Evolutionary conservation across 2,113 vertebrate species (phyloP), one percentile per base, ranked within the genome.

Genomic region (Scopus umbretta): DNA sequence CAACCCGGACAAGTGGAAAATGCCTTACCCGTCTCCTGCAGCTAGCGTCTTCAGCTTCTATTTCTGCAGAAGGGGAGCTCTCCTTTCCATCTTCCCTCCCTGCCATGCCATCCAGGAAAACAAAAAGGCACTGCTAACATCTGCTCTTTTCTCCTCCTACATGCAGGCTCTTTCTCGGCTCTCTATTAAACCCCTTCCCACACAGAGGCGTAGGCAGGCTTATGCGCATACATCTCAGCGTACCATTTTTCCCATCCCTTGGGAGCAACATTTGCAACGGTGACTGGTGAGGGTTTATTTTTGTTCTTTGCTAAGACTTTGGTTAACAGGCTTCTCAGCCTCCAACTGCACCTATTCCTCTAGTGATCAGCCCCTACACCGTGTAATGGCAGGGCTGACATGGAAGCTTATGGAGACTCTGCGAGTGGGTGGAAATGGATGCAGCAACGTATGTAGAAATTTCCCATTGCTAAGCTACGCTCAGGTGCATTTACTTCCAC

Each of bases 131-230:
- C 94, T 29, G 94, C 88, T 81, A 78, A 92, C 95, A 96, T 96
- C 94, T 95, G 96, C 88, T 95, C 94, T 88, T 80, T 88, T 94
- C 96, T 92, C 95, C 86, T 94, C 97, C 97, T 50, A 93, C 95
- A 0, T 1, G 7, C 65, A 45, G 90, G 86, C 83, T 96, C 94
- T 47, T 92, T 96, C 94, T 93, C 56, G 4, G 80, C 82, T 93
- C 96, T 82, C 92, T 63, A 89, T 94, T 95, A 96, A 94, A 87
- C 75, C 91, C 56, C 91, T 92, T 96, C 97, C 97, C 95, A 96
- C 97, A 0, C 96, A 61, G 25, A 3, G 22, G 90, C 49, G 95
- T 96, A 30, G 97, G 97, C 96, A 92, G 95, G 36, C 68, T 66
- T 34, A n/a, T 32, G 89, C 82, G 0, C 82, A 19, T 36, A 40